Conservation (phyloP, 2,797 vertebrate genomes). For the Scolopax bukidnonensis region DNA sequence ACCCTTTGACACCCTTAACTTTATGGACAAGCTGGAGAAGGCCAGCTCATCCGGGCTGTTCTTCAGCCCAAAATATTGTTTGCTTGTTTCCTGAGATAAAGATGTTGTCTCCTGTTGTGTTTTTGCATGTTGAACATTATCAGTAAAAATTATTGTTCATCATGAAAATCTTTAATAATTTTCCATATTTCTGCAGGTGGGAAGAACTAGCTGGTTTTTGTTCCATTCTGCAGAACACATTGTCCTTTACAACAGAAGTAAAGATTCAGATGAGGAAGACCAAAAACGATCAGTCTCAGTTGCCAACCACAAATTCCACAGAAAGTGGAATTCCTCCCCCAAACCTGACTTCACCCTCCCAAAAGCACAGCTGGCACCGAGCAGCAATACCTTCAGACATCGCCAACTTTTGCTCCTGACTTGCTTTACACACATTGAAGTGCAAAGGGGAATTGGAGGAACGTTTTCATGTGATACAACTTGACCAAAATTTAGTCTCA, state of each 20-base stretch:
- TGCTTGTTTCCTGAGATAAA: neutral
- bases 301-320: neutral
- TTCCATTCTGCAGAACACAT: neutral
- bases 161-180: neutral
- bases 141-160: neutral
- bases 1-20: neutral
- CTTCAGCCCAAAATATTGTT: neutral
- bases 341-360: neutral
- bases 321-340: neutral
- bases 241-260: neutral
- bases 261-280: neutral
- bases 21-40: neutral
- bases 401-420: neutral
- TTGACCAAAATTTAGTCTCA: neutral
- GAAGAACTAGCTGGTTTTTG: neutral
- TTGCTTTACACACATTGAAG: neutral
- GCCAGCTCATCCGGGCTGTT: neutral
- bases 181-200: neutral
- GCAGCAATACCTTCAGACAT: neutral
- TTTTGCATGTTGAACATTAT: slow-evolving; percentile 10
- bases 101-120: neutral
- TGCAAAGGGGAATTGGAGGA: neutral
- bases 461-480: neutral
- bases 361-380: neutral
- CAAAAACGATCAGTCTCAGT: neutral